phyloP scores from a whole-genome alignment of 2,888 invertebrate species.

The Cerastis rubricosa region DNA sequence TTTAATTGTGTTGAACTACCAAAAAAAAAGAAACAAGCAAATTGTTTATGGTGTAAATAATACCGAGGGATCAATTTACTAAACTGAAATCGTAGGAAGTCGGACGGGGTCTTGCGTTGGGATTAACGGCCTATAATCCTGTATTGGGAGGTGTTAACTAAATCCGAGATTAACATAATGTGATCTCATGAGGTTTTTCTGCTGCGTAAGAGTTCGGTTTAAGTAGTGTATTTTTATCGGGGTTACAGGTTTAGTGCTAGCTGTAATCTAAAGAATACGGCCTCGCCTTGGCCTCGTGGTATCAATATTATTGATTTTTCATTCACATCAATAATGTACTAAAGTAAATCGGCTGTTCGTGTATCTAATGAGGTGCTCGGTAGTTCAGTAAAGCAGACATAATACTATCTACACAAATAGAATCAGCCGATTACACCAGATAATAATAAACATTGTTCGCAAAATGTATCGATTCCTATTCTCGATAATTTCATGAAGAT shows the following conservation, averaged over 20 bases:
- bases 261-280: slow-evolving; percentile 19
- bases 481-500: slow-evolving; percentile 74
- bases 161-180: slow-evolving; percentile 79
- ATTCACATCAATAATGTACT: slow-evolving; percentile 59
- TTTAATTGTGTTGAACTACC: slow-evolving; percentile 50
- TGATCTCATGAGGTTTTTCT: slow-evolving; percentile 70
- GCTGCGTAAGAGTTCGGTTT: slow-evolving; percentile 46
- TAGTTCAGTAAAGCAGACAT: slow-evolving; percentile 20
- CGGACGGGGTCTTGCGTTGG: slow-evolving; percentile 68
- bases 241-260: slow-evolving; percentile 43
- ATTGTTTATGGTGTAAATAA: slow-evolving; percentile 69
- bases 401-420: slow-evolving; percentile 27
- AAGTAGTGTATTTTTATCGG: slow-evolving; percentile 46
- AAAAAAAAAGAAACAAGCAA: slow-evolving; percentile 53
- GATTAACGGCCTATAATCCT: slow-evolving; percentile 78
- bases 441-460: slow-evolving; percentile 40
- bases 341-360: slow-evolving; percentile 33
- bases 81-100: slow-evolving; percentile 77
- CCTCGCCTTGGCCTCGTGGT: slow-evolving; percentile 20
- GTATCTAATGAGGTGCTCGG: slow-evolving; percentile 17
- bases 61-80: slow-evolving; percentile 68
- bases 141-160: slow-evolving; percentile 81
- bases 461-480: slow-evolving; percentile 51
- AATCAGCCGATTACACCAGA: slow-evolving; percentile 22
- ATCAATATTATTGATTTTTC: slow-evolving; percentile 74